Percentiles rank a stretch among this genome's conserved stretches.
phyloP scores from a whole-genome alignment of 1,140 invertebrate species.

The Aphelinus atriplicis region DNA sequence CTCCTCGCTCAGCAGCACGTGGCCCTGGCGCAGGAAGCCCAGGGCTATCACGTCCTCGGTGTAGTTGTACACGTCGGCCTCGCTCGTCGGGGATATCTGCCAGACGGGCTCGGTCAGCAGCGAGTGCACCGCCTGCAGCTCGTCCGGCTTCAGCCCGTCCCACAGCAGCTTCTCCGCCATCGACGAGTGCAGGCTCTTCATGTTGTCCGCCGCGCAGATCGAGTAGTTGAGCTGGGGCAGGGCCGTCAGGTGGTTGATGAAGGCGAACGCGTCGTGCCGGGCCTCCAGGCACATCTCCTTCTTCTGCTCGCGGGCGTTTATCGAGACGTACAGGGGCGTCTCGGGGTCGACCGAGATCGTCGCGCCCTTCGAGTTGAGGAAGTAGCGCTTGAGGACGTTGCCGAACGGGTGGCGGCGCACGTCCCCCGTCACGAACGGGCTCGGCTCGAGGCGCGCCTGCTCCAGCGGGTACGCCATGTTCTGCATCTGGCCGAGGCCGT shows the following conservation, averaged over 20 bases:
- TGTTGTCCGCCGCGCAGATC: constrained; percentile 83
- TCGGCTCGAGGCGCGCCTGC: constrained; percentile 74
- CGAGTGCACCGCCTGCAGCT: constrained; percentile 77
- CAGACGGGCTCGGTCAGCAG: constrained; percentile 84
- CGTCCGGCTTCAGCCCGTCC: constrained; percentile 82
- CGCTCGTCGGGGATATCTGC: constrained; percentile 80
- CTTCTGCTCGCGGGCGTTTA: constrained; percentile 50
- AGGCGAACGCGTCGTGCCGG: constrained; percentile 80
- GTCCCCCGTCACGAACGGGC: constrained; percentile 85
- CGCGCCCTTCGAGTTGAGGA: constrained; percentile 85
- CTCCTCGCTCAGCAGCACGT: constrained; percentile 84
- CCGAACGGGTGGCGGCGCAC: constrained; percentile 81
- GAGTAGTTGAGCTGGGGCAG: constrained; percentile 82
- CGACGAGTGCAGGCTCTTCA: constrained; percentile 79
- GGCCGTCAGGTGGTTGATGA: constrained; percentile 73
- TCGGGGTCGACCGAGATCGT: constrained; percentile 80
- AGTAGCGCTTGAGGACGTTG: constrained; percentile 82
- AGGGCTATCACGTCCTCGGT: constrained; percentile 82
- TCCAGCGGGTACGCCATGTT: constrained; percentile 84
- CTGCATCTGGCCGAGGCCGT: constrained; percentile 81
- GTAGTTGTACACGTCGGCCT: constrained; percentile 79
- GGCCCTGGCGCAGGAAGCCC: constrained; percentile 79
- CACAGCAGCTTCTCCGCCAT: constrained; percentile 79
- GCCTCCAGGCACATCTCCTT: constrained; percentile 78
- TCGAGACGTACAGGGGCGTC: constrained; percentile 81